phyloP scores from a whole-genome alignment of 2,888 invertebrate genomes.

The Erebia ligea region DNA sequence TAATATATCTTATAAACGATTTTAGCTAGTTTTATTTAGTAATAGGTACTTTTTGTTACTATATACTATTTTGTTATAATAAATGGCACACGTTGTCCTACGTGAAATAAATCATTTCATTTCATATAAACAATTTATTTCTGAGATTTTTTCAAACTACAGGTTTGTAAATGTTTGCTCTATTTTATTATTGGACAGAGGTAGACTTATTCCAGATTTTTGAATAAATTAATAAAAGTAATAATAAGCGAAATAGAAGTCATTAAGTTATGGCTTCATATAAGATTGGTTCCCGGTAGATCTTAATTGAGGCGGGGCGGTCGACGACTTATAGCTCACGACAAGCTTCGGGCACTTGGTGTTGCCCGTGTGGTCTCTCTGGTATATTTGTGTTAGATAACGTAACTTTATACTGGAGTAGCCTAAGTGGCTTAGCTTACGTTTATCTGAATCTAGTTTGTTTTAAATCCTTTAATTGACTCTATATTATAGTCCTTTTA shows the following conservation, averaged over 20 bases:
- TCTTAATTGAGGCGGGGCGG: slow-evolving; percentile 63
- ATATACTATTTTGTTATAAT: too few species aligned
- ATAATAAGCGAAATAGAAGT: slow-evolving; percentile 57
- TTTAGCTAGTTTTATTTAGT: too few species aligned
- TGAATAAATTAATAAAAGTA: slow-evolving; percentile 20
- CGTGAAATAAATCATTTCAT: too few species aligned
- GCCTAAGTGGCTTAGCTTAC: slow-evolving; percentile 10
- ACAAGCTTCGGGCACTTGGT: slow-evolving; percentile 67
- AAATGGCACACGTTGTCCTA: too few species aligned
- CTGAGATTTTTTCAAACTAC: background rate
- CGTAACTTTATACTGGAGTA: slow-evolving; percentile 23
- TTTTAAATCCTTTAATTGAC: slow-evolving; percentile 15
- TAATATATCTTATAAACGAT: too few species aligned
- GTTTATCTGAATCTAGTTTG: slow-evolving; percentile 19
- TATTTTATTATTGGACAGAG: background rate
- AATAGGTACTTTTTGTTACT: too few species aligned
- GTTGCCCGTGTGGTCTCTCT: slow-evolving; percentile 67
- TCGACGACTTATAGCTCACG: slow-evolving; percentile 70
- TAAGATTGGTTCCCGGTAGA: slow-evolving; percentile 63
- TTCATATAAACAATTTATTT: background rate
- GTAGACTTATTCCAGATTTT: background rate
- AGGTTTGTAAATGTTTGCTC: background rate
- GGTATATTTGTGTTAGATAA: slow-evolving; percentile 54
- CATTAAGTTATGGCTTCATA: slow-evolving; percentile 65
- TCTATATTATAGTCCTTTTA: slow-evolving; percentile 11